Evolutionary conservation across 1,140 invertebrate species (phyloP).

Genomic region (Drosophila persimilis): DNA sequence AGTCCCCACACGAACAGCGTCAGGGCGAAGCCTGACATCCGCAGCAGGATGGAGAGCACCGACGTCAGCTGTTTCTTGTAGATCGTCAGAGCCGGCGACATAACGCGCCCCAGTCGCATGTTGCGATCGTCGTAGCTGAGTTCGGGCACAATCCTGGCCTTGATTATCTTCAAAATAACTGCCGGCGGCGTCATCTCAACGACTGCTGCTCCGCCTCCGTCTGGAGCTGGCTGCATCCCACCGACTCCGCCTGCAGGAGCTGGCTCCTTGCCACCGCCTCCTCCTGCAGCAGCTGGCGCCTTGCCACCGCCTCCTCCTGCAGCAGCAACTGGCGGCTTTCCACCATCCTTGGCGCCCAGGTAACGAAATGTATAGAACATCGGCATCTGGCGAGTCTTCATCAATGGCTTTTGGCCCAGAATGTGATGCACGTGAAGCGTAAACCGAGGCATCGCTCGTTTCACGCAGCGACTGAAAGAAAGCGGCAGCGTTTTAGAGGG

Average conservation of each 20-base stretch:
- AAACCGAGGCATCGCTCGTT: background rate
- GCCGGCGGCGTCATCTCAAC: background rate
- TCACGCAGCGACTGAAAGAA: background rate
- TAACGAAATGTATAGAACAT: background rate
- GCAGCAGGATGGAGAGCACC: slow-evolving; percentile 91
- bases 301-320: no score
- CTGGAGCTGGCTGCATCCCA: no score
- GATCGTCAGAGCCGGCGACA: slow-evolving; percentile 93
- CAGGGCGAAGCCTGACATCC: slow-evolving; percentile 88
- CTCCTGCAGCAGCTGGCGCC: no score
- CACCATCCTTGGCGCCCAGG: background rate
- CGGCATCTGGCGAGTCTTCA: background rate
- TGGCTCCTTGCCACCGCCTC: no score
- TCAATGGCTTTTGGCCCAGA: background rate
- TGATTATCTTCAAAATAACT: slow-evolving; percentile 39
- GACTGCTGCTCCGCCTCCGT: background rate
- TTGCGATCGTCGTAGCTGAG: slow-evolving; percentile 87
- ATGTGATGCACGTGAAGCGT: background rate
- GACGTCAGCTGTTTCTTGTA: slow-evolving; percentile 90
- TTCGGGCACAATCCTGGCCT: background rate
- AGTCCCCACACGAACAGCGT: slow-evolving; percentile 83
- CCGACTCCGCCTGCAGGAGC: no score
- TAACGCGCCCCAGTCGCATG: slow-evolving; percentile 86
- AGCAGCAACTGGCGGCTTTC: no score
- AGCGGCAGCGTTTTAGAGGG: no score